Evolutionary conservation across 2,113 vertebrate genomes (phyloP).

Genomic region (Cinclus mexicanus): DNA sequence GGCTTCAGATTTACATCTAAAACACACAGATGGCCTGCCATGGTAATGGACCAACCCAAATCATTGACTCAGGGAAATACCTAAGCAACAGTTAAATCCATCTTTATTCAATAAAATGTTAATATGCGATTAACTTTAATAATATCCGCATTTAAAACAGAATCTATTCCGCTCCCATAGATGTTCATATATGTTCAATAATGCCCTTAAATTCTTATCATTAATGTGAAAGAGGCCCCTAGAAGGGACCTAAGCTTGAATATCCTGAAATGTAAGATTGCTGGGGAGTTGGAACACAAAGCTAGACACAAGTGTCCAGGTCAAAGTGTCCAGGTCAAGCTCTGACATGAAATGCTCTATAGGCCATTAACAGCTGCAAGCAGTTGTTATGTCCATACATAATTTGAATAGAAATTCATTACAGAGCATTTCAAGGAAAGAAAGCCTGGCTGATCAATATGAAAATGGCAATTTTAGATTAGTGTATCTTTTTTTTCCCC

Average conservation of each 20-base stretch:
- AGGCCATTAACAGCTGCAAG: neutral
- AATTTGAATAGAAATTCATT: neutral
- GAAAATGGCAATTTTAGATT: constrained; percentile 8
- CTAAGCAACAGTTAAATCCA: neutral
- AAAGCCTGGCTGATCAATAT: neutral
- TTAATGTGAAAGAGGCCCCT: neutral
- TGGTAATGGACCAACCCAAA: neutral
- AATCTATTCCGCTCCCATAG: neutral
- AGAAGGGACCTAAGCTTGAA: neutral
- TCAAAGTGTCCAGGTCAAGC: neutral
- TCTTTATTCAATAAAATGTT: neutral
- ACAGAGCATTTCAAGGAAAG: neutral
- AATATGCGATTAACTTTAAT: neutral
- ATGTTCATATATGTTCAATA: neutral
- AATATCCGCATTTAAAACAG: neutral
- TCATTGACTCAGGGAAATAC: neutral
- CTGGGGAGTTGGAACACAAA: neutral
- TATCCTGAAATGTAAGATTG: neutral
- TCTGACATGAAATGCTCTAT: neutral
- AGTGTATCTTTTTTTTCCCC: neutral
- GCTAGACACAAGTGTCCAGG: neutral
- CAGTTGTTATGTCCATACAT: neutral
- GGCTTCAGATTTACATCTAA: neutral
- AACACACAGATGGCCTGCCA: neutral
- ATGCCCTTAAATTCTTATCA: neutral